phyloP scores from a whole-genome alignment of 1,140 invertebrate species.

The Leguminivora glycinivorella region DNA sequence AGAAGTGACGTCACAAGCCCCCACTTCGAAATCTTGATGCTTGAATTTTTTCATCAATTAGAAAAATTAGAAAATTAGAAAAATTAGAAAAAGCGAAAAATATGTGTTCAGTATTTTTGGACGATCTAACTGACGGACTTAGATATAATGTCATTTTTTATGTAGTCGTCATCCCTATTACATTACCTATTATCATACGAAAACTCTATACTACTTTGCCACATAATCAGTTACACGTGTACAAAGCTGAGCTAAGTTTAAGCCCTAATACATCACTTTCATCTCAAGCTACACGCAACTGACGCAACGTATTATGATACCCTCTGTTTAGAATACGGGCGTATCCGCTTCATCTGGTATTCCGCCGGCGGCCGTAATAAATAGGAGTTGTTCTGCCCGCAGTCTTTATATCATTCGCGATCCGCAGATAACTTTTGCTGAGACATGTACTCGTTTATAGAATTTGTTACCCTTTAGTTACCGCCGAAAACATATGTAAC shows the following conservation, averaged over 20 bases:
- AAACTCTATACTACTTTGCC: background rate
- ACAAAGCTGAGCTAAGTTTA: background rate
- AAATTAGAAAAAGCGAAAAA: no score
- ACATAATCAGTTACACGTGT: background rate
- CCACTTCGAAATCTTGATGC: no score
- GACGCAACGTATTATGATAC: background rate
- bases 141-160: no score
- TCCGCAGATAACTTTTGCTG: constrained; percentile 2
- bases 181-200: background rate
- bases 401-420: constrained; percentile 23
- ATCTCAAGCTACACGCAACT: background rate
- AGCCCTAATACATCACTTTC: constrained; percentile 12
- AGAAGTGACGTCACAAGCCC: no score
- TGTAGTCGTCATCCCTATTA: no score
- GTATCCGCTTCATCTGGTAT: constrained; percentile 22
- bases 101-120: no score
- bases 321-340: constrained; percentile 23
- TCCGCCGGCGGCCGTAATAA: constrained; percentile 14
- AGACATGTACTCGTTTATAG: background rate
- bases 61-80: no score
- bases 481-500: no score
- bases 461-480: no score
- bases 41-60: no score
- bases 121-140: no score
- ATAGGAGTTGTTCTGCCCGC: constrained; percentile 13